Evolutionary conservation across 2,797 vertebrate species (phyloP).

Genomic region (Hylomyscus alleni): DNA sequence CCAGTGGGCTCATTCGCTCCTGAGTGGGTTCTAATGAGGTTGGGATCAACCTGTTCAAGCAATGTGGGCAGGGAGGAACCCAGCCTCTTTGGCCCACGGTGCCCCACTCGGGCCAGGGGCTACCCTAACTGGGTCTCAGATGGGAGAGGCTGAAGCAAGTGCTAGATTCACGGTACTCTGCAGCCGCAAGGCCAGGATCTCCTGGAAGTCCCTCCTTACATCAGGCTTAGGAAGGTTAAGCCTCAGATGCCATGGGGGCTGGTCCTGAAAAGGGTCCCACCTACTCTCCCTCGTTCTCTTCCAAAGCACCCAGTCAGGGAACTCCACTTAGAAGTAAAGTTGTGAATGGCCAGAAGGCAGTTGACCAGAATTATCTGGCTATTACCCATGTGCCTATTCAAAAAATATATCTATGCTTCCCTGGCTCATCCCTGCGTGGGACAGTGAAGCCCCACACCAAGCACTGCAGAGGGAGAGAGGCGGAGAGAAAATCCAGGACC

Average conservation of each 20-base stretch:
- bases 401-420: not conserved
- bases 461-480: not conserved
- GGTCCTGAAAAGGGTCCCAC: not conserved
- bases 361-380: not conserved
- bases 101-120: not conserved
- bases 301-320: not conserved
- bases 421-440: not conserved
- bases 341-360: fast-evolving
- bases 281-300: not conserved
- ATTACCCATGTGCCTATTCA: not conserved
- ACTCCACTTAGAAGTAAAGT: not conserved
- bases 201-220: not conserved
- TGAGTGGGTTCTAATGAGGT: not conserved
- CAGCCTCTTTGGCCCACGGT: not conserved
- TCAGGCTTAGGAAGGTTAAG: not conserved
- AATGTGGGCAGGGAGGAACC: fast-evolving
- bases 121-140: fast-evolving
- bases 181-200: not conserved
- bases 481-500: not conserved
- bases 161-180: not conserved
- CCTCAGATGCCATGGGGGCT: not conserved
- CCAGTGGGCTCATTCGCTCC: fast-evolving
- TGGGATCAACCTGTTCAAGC: not conserved
- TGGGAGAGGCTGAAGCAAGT: not conserved
- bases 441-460: not conserved